A percentile compares a stretch with the other conserved stretches of the same genome.
Conservation (phyloP, 2,888 invertebrate species). For the Drosophila mayaguana region DNA sequence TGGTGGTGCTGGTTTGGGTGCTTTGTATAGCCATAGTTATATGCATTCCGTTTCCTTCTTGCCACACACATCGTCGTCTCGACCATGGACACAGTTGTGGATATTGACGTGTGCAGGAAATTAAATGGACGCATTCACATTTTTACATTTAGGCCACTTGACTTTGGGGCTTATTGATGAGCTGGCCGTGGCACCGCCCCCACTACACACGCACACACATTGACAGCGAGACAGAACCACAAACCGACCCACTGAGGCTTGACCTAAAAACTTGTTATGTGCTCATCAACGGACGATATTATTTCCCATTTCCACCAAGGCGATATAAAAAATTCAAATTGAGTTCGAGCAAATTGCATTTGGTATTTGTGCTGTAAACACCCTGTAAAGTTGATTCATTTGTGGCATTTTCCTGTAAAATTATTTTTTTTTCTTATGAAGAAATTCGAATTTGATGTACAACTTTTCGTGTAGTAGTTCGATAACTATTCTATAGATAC, state of each 20-base stretch:
- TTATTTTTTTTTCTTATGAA: too few relatives aligned
- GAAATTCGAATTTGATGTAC: too few relatives aligned
- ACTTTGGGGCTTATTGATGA: conserved; percentile 42
- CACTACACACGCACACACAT: not conserved
- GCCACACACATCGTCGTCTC: conserved; percentile 15
- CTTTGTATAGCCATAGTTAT: not conserved
- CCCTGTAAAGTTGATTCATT: not conserved
- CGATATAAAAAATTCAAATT: conserved; percentile 9
- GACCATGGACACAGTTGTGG: not conserved
- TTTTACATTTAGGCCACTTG: conserved; percentile 52
- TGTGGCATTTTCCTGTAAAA: too few relatives aligned
- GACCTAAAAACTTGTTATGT: conserved; percentile 19
- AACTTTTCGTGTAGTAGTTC: too few relatives aligned
- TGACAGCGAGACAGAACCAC: not conserved
- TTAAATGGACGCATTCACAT: conserved; percentile 45
- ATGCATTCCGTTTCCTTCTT: not conserved
- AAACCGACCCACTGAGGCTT: not conserved
- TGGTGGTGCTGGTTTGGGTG: too few relatives aligned
- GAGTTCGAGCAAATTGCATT: not conserved
- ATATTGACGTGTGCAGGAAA: conserved; percentile 56
- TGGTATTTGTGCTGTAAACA: not conserved
- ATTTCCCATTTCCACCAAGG: conserved; percentile 3
- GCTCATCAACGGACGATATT: conserved; percentile 10
- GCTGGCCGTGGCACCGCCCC: conserved; percentile 11
- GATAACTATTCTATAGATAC: too few relatives aligned